Conservation (phyloP, 2,888 invertebrate genomes). For the Agrotis puta region DNA sequence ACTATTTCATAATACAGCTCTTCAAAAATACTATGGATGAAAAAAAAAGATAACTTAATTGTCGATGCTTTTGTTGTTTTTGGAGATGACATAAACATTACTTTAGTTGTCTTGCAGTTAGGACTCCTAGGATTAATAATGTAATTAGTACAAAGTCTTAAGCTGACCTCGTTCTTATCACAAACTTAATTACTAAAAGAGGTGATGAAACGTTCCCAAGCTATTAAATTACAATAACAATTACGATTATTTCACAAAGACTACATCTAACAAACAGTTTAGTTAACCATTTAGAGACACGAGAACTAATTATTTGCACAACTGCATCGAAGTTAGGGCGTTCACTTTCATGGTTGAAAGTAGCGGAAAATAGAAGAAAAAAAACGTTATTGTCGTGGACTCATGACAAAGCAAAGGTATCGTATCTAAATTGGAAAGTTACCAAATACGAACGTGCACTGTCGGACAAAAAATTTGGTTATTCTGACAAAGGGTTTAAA, state of each 20-base stretch:
- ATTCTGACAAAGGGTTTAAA: constrained; percentile 13
- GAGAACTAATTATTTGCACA: constrained; percentile 12
- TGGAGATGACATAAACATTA: accelerated
- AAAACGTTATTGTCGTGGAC: no score
- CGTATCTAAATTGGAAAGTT: constrained; percentile 45
- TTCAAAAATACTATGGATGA: no score
- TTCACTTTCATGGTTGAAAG: constrained; percentile 24
- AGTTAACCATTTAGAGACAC: neutral
- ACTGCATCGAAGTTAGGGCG: constrained; percentile 10
- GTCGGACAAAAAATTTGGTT: constrained; percentile 10
- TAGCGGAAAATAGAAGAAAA: constrained; percentile 1
- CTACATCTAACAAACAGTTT: neutral
- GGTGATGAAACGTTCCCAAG: neutral
- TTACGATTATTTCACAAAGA: constrained; percentile 2
- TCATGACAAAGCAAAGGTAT: constrained; percentile 10
- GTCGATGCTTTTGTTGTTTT: neutral
- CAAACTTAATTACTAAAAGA: constrained; percentile 10
- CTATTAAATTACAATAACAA: constrained; percentile 12
- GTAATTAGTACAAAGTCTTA: neutral
- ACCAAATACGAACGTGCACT: constrained; percentile 5
- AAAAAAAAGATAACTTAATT: neutral
- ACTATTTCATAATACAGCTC: no score
- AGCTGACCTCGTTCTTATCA: neutral
- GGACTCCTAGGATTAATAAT: neutral
- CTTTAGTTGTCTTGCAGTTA: neutral